A percentile compares a stretch with the other conserved stretches of the same genome.
These are phyloP conservation scores for Hyposoter dolosus DNA, from an alignment of 2,888 invertebrate genomes.

Conservation along the genomic window DNA sequence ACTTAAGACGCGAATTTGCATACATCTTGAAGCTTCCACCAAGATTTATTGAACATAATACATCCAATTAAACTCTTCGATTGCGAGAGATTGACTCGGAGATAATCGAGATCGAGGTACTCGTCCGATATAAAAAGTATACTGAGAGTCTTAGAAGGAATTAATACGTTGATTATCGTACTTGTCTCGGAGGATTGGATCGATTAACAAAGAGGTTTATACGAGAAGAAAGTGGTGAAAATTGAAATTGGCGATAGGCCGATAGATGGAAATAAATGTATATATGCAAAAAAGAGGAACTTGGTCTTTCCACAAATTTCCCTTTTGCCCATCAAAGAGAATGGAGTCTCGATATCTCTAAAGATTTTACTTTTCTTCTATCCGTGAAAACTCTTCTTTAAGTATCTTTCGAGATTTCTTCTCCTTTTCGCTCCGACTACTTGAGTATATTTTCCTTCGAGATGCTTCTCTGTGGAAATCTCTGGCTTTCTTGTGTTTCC, in stretches of 20 bases:
- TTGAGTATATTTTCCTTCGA: conserved; percentile 52
- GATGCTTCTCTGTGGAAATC: conserved; percentile 51
- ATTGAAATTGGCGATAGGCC: conserved; percentile 23
- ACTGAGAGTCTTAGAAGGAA: conserved; percentile 13
- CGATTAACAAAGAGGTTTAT: conserved; percentile 39
- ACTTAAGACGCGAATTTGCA: conserved; percentile 42
- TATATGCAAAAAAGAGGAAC: conserved; percentile 46
- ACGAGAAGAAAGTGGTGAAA: conserved; percentile 23
- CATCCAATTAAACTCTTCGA: conserved; percentile 54
- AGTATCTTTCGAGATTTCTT: conserved; percentile 57
- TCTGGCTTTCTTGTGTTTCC: conserved; percentile 26
- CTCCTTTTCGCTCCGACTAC: conserved; percentile 2
- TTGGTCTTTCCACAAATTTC: conserved; percentile 1
- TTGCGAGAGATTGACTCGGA: neutral
- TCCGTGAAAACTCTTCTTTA: conserved; percentile 40
- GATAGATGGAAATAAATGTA: conserved; percentile 64
- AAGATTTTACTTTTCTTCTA: conserved; percentile 36
- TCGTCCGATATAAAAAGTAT: conserved; percentile 4
- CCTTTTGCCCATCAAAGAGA: conserved; percentile 48
- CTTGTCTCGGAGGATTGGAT: conserved; percentile 53
- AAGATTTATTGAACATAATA: conserved; percentile 46
- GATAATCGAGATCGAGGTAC: conserved; percentile 20
- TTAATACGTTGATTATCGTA: conserved; percentile 42
- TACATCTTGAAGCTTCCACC: conserved; percentile 18
- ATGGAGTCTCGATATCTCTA: conserved; percentile 36